phyloP scores from a whole-genome alignment of 2,888 invertebrate species.

The Stenodema calcarata region DNA sequence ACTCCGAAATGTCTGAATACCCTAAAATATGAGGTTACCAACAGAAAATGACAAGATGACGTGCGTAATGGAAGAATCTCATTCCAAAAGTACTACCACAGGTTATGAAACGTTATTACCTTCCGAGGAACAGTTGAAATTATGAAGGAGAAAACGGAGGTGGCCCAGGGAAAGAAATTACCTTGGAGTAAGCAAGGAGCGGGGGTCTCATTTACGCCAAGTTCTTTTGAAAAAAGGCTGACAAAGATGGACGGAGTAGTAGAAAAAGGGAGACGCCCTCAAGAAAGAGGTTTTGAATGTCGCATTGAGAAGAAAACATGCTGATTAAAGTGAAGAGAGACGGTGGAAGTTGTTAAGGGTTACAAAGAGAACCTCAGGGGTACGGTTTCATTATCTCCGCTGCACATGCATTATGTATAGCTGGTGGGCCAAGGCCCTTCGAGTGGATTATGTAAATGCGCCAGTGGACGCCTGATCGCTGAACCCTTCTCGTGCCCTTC shows the following conservation, averaged over 20 bases:
- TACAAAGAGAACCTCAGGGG: constrained; percentile 9
- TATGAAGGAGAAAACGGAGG: background rate
- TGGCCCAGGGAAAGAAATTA: constrained; percentile 17
- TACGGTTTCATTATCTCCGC: constrained; percentile 44
- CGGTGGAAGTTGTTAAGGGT: constrained; percentile 39
- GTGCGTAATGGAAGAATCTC: constrained; percentile 1
- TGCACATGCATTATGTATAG: constrained; percentile 49
- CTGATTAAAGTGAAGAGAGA: constrained; percentile 40
- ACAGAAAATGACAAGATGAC: background rate
- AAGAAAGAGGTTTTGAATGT: constrained; percentile 41
- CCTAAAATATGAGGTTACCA: background rate
- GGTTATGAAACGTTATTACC: constrained; percentile 24
- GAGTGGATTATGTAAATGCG: constrained; percentile 45
- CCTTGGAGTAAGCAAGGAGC: constrained; percentile 1
- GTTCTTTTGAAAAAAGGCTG: constrained; percentile 12
- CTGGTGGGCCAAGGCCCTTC: constrained; percentile 38
- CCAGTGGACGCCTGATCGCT: constrained; percentile 43
- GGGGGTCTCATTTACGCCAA: constrained; percentile 23
- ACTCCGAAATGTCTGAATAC: background rate
- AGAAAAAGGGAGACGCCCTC: background rate
- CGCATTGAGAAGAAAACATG: constrained; percentile 34
- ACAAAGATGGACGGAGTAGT: background rate
- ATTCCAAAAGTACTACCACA: background rate
- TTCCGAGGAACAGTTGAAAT: background rate
- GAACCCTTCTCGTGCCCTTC: background rate